Evolutionary conservation across 2,797 vertebrate genomes (phyloP).

Genomic region (Rhynchonycteris naso): DNA sequence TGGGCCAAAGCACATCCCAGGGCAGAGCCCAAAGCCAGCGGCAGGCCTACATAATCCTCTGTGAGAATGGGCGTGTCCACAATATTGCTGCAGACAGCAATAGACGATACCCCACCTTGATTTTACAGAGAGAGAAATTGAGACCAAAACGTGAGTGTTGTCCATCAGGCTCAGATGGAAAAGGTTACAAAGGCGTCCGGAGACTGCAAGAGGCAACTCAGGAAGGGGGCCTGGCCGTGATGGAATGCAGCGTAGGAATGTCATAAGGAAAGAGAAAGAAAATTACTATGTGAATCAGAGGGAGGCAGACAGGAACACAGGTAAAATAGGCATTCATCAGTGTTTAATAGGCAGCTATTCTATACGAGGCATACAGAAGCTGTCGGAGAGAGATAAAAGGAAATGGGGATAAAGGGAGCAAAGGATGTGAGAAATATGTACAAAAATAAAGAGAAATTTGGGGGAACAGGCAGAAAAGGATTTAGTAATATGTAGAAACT

Average conservation of each 20-base stretch:
- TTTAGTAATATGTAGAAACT: too few species aligned
- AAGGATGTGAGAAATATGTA: not conserved
- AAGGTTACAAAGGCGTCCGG: not conserved
- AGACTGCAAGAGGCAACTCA: not conserved
- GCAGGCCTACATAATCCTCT: not conserved
- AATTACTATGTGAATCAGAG: not conserved
- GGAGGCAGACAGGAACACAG: not conserved
- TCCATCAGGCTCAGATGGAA: not conserved
- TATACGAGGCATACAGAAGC: not conserved
- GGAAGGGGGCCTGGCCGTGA: not conserved
- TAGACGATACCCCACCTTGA: not conserved
- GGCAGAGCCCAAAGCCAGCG: not conserved
- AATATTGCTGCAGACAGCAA: not conserved
- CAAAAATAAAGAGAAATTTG: not conserved
- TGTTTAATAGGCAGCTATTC: not conserved
- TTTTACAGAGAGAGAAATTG: not conserved
- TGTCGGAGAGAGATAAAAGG: not conserved
- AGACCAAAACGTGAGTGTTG: not conserved
- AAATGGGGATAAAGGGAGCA: not conserved
- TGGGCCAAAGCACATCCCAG: not conserved
- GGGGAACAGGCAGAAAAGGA: not conserved
- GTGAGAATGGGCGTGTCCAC: rapidly evolving
- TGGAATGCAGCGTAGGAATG: not conserved
- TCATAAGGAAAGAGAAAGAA: not conserved
- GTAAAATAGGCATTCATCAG: not conserved